Evolutionary conservation across 2,113 vertebrate genomes (phyloP).

Genomic region (Channa argus): DNA sequence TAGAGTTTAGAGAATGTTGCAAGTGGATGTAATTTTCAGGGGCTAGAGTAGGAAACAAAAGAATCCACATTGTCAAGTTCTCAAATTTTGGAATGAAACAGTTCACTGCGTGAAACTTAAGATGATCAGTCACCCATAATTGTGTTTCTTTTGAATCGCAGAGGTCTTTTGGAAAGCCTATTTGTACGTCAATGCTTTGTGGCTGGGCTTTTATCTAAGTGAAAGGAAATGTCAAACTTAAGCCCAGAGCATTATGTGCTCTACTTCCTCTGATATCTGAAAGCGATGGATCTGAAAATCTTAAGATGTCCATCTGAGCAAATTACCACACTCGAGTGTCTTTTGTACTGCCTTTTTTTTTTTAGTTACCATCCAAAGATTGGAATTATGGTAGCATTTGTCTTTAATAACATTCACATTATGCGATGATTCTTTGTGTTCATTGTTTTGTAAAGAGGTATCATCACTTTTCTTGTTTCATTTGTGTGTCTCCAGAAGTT

Average conservation of each 20-base stretch:
- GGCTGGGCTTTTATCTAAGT: conserved; percentile 44
- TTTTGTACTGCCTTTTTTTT: conserved; percentile 15
- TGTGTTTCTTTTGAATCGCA: conserved; percentile 42
- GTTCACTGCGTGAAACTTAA: conserved; percentile 25
- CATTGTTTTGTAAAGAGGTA: not conserved
- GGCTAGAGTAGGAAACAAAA: not conserved
- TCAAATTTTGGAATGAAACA: conserved; percentile 5
- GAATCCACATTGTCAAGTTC: not conserved
- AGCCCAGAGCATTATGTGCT: conserved; percentile 60
- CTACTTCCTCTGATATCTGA: conserved; percentile 48
- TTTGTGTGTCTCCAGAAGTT: conserved; percentile 82
- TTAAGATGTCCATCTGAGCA: conserved; percentile 42
- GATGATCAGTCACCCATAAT: conserved; percentile 41
- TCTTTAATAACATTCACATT: not conserved
- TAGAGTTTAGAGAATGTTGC: conserved; percentile 12
- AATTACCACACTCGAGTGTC: conserved; percentile 40
- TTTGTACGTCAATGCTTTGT: conserved; percentile 32
- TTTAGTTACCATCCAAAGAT: conserved; percentile 4
- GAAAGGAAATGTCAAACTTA: conserved; percentile 65
- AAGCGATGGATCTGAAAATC: conserved; percentile 46
- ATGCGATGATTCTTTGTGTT: not conserved
- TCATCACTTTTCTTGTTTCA: not conserved
- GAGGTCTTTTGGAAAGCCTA: conserved; percentile 35
- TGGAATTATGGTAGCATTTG: not conserved
- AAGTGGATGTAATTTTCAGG: conserved; percentile 31